Conservation (phyloP, 1,140 invertebrate species). For the Acyrthosiphon pisum region DNA sequence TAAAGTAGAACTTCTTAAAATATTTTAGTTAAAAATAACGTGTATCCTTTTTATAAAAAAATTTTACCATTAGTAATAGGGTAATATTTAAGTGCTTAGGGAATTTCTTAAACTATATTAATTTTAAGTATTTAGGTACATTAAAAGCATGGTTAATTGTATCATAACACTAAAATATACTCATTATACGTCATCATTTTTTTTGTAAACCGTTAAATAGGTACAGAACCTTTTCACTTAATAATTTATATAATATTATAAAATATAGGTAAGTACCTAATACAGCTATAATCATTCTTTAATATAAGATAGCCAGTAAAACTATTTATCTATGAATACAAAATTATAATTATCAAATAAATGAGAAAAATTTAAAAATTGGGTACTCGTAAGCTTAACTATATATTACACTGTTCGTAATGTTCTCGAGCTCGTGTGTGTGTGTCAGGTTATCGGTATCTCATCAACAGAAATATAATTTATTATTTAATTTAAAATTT, state of each 20-base stretch:
- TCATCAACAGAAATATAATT: neutral
- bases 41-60: neutral
- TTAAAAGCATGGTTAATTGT: neutral
- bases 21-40: neutral
- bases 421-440: neutral
- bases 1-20: neutral
- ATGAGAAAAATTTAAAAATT: neutral
- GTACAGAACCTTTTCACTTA: neutral
- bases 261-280: too few species aligned
- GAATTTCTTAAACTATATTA: neutral
- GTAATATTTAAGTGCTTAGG: neutral
- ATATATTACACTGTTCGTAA: neutral
- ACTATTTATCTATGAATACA: neutral
- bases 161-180: neutral
- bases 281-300: neutral
- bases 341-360: neutral
- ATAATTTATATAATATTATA: neutral
- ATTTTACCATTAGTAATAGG: neutral
- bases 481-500: constrained; percentile 1
- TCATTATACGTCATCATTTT: neutral
- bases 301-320: neutral
- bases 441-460: neutral
- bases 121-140: constrained; percentile 17
- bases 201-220: neutral
- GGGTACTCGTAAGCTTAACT: neutral